Conservation (phyloP, 2,888 invertebrate species). For the Drosophila recens region DNA sequence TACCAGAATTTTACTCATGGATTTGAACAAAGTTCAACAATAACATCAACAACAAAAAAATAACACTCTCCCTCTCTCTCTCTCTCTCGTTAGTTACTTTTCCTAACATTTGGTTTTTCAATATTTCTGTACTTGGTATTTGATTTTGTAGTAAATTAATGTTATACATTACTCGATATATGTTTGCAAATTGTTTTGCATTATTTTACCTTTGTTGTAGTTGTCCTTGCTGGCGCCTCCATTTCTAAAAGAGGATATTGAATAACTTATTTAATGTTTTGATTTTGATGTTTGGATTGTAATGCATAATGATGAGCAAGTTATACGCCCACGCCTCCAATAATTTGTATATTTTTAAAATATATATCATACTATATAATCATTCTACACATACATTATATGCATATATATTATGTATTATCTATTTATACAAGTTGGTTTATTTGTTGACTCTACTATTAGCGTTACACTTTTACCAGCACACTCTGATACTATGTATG, state of each 20-base stretch:
- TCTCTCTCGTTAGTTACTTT: conserved; percentile 20
- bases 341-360: neutral
- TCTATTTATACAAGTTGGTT: neutral
- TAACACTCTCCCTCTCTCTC: conserved; percentile 2
- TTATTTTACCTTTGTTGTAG: conserved; percentile 96
- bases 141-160: conserved; percentile 75
- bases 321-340: conserved; percentile 36
- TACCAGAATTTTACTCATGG: neutral
- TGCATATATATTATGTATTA: too few species aligned
- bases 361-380: conserved; percentile 29
- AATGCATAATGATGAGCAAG: conserved; percentile 69
- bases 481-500: neutral
- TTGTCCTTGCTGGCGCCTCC: conserved; percentile 97
- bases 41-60: conserved; percentile 8
- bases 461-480: neutral
- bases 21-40: neutral
- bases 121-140: conserved; percentile 41
- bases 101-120: conserved; percentile 21
- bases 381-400: conserved; percentile 13
- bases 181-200: conserved; percentile 83
- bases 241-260: conserved; percentile 88
- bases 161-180: conserved; percentile 84
- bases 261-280: conserved; percentile 84
- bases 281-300: conserved; percentile 70
- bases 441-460: neutral